Evolutionary conservation across 2,888 invertebrate genomes (phyloP), one percentile per base, ranked within the genome.

Genomic region (Tipula unca): DNA sequence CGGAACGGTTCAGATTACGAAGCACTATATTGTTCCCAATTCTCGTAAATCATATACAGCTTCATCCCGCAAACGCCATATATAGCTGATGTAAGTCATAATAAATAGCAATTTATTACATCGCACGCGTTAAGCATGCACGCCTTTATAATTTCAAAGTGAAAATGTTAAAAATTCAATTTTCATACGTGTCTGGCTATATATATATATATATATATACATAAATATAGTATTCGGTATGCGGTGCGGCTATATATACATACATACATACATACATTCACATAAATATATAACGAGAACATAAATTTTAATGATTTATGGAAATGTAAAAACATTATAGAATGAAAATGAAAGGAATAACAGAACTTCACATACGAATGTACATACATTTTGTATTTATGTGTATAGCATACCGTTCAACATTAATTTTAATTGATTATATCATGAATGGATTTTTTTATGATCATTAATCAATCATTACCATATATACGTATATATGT

Each of bases 161-260:
- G 69, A 69, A 69, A 69, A 69, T 69, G 69, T 69, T 69, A 69
- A 69, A 69, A 69, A 69, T 69, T 69, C 69, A 69, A 69, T 69
- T 69, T 69, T 20, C 25, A 3, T 69, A 25, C 69, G 48, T 69
- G 25, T 69, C 25, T 69, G 25, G 3, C 25, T 69, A 5, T n/a
- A n/a, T 69, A 25, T 25, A 8, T 54, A 8, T 3, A 17, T 39
- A 39, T 10, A 39, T 10, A 39, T 10, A 39, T 48, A 48, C 48
- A 20, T 39, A 54, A 42, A 42, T 14, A 42, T 42, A 10, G 42
- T 48, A 48, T 48, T 48, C 17, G n/a, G 48, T 48, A 13, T 39
- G 20, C 5, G 17, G 20, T 48, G 39, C 10, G 39, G 39, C 39
- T 10, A 13, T 39, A 39, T 13, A 39, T 13, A 2, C 6, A 10